Conservation (phyloP, 1,140 invertebrate genomes). For the Triops cancriformis region DNA sequence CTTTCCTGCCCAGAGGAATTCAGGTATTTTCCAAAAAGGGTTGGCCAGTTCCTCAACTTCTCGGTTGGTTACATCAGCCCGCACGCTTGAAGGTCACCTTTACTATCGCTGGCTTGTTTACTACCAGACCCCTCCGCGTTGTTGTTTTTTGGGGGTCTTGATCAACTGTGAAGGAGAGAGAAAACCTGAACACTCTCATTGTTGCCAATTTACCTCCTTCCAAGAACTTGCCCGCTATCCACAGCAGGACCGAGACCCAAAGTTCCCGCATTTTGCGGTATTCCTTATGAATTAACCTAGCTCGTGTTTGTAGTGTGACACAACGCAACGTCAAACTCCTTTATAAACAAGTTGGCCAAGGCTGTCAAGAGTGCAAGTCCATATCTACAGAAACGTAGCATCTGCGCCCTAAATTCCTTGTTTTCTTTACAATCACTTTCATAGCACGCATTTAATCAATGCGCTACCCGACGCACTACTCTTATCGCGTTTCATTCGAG, state of each 20-base stretch:
- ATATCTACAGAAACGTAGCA: background rate
- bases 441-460: background rate
- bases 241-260: background rate
- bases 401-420: background rate
- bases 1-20: background rate
- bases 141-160: background rate
- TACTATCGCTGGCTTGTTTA: background rate
- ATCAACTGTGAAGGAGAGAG: background rate
- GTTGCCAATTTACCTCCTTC: background rate
- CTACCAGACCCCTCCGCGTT: background rate
- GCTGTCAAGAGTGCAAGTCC: background rate
- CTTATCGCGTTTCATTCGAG: background rate
- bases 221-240: no score
- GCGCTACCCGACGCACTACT: background rate
- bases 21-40: background rate
- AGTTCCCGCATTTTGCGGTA: background rate
- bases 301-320: background rate
- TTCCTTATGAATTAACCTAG: background rate
- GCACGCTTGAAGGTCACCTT: slow-evolving; percentile 8
- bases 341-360: background rate
- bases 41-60: background rate
- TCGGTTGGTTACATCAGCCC: background rate
- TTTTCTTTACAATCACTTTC: background rate
- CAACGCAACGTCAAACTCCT: background rate
- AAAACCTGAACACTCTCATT: background rate